Conservation (phyloP, 2,113 vertebrate species). For the Morone saxatilis region DNA sequence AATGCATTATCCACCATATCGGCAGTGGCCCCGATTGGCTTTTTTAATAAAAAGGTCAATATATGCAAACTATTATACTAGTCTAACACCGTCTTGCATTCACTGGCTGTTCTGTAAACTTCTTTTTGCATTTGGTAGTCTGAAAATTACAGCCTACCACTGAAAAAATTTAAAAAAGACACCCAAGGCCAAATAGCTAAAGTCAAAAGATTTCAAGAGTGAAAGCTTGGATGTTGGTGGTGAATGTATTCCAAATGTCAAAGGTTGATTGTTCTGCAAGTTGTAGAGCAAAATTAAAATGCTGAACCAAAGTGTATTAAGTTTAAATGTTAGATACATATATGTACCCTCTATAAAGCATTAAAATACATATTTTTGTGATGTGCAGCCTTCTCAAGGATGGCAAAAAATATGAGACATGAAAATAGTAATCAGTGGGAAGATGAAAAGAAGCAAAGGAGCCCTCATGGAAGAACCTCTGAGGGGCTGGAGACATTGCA, state of each 20-base stretch:
- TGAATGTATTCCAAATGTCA: conserved; percentile 6
- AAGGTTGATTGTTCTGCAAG: conserved; percentile 9
- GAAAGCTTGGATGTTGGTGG: background rate
- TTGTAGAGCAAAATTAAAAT: conserved; percentile 15
- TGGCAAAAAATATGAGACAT: conserved; percentile 43
- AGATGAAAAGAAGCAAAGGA: conserved; percentile 65
- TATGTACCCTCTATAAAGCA: background rate
- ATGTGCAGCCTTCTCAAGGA: conserved; percentile 36
- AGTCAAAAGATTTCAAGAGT: background rate
- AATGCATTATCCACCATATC: background rate
- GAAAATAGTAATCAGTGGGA: conserved; percentile 58
- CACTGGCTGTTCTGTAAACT: background rate
- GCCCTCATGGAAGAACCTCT: conserved; percentile 63
- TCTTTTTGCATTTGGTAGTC: background rate
- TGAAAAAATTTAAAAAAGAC: conserved; percentile 8
- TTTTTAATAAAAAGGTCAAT: background rate
- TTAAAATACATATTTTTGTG: conserved; percentile 18
- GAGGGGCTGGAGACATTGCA: conserved; percentile 81
- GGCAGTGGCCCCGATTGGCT: background rate
- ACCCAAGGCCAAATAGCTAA: conserved; percentile 4
- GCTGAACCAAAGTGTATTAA: conserved; percentile 6
- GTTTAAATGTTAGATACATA: conserved; percentile 27
- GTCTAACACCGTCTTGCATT: background rate
- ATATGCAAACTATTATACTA: background rate
- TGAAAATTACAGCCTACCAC: conserved; percentile 14